Conservation (phyloP, 2,113 vertebrate genomes). For the Paradoxurus hermaphroditus region DNA sequence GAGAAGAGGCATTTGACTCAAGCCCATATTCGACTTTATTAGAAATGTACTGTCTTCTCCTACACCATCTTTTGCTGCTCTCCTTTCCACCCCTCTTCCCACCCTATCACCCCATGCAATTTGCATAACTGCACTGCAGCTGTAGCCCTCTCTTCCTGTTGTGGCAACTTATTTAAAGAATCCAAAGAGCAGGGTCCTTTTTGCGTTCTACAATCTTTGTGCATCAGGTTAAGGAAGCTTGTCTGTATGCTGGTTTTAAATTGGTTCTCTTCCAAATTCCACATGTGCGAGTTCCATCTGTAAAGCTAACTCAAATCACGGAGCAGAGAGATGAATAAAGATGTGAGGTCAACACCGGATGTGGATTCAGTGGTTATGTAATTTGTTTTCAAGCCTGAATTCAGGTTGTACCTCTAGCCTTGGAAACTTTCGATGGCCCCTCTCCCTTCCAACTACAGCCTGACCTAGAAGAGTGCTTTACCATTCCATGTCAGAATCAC, state of each 20-base stretch:
- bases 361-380: not conserved
- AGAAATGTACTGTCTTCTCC: not conserved
- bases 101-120: not conserved
- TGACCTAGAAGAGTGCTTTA: not conserved
- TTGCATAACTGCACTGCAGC: not conserved
- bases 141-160: not conserved
- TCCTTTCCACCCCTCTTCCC: not conserved
- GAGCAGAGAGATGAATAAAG: not conserved
- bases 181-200: not conserved
- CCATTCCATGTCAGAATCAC: not conserved
- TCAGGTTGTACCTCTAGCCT: not conserved
- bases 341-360: not conserved
- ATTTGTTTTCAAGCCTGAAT: not conserved
- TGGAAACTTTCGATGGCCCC: not conserved
- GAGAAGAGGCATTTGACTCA: not conserved
- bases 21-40: not conserved
- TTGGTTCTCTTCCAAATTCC: not conserved
- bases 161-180: not conserved
- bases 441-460: not conserved
- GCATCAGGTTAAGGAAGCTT: not conserved
- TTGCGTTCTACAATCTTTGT: not conserved
- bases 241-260: not conserved
- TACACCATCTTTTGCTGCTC: no score
- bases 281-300: not conserved
- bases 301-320: not conserved